Base-by-base conservation (phyloP, 2,113 vertebrate species). In the Oxygymnocypris stewartii region DNA sequence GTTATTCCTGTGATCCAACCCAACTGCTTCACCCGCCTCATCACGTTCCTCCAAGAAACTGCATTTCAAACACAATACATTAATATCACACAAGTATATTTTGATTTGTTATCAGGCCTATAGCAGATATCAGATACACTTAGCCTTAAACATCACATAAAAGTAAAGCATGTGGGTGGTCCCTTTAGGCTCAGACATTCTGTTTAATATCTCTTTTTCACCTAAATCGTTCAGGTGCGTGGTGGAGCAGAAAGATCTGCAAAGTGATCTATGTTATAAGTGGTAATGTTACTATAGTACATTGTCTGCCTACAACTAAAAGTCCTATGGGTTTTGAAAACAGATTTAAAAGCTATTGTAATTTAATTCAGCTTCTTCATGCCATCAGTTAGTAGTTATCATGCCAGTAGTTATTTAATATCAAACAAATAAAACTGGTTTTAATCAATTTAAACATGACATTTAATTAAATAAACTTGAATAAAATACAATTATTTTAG, bases 1-100 rank as follows among this genome's bases (percentile, higher is more conserved):
- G 88, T 92, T 93, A 88, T 92, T 94, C 85, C 94, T 93, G n/a
- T 93, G 92, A 87, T 95, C 92, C 80, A 93, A 88, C 54, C 91
- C 44, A 40, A 81, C 91, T 67, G 88, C 88, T 84, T 93, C 88
- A 88, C 93, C 93, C 81, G 95, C 94, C 8, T 93, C 93, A 85
- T 93, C 91, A 12, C 91, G 92, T 86, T 94, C 93, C 86, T 95
- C 90, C 71, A 93, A 86, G 82, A 92, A 88, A 88, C 94, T 95
- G 82, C 47, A 76, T 2, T n/a, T 47, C 35, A 83, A 10, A 86
- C 18, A 49, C 44, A 81, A 65, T 44, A 44, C 35, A 80, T 61
- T 31, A 79, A 6, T 40, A 23, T 42, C 35, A 42, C 18, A n/a
- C 37, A 69, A 1, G 37, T n/a, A 76, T 25, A 4, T 49, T 28